phyloP scores from a whole-genome alignment of 2,113 vertebrate genomes.

The Rhinogobius similis region DNA sequence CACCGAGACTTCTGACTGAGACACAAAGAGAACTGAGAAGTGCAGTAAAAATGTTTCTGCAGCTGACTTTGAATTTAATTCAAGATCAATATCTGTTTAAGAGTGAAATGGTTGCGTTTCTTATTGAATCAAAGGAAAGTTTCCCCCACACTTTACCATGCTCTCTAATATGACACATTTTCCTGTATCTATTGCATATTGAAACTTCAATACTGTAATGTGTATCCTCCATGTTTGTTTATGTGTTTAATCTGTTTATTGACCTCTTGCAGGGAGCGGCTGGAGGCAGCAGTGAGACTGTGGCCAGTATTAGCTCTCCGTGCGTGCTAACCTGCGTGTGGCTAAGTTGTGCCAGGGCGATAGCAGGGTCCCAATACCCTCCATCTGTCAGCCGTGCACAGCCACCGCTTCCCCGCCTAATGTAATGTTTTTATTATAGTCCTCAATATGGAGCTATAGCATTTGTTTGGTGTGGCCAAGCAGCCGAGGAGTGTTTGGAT shows the following conservation, averaged over 20 bases:
- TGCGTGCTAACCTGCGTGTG: conserved; percentile 45
- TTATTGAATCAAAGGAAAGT: too few relatives aligned
- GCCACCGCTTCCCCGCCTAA: conserved; percentile 45
- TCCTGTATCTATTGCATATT: conserved; percentile 25
- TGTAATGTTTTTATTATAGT: conserved; percentile 64
- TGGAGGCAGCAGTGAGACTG: conserved; percentile 54
- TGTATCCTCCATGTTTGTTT: not conserved
- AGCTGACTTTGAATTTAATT: too few relatives aligned
- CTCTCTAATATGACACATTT: too few relatives aligned
- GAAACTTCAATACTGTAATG: conserved; percentile 23
- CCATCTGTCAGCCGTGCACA: conserved; percentile 64
- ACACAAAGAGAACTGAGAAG: too few relatives aligned
- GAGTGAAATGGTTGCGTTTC: too few relatives aligned
- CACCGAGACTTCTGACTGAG: too few relatives aligned
- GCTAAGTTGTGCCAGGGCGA: conserved; percentile 57
- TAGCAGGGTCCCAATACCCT: conserved; percentile 55
- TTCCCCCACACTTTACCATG: too few relatives aligned
- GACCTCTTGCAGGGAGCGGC: conserved; percentile 34
- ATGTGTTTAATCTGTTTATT: conserved; percentile 8
- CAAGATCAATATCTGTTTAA: too few relatives aligned
- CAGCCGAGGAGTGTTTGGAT: conserved; percentile 31
- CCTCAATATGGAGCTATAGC: conserved; percentile 57
- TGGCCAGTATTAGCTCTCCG: conserved; percentile 45
- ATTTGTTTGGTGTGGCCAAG: conserved; percentile 32
- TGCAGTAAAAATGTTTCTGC: too few relatives aligned